Evolutionary conservation across 2,113 vertebrate genomes (phyloP).

Genomic region (Melanotaenia duboulayi): DNA sequence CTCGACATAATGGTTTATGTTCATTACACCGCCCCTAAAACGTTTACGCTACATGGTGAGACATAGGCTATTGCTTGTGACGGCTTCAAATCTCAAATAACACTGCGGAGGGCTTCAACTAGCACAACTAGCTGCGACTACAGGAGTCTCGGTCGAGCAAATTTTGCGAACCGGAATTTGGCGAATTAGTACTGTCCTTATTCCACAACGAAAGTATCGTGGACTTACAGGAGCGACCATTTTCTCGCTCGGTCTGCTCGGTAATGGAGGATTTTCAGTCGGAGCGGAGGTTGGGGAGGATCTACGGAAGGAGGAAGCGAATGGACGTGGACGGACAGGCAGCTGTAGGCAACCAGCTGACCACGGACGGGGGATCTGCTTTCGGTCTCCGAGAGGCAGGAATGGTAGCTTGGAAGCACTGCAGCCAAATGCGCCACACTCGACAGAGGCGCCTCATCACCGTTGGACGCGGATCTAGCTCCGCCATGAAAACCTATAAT

Average conservation of each 20-base stretch:
- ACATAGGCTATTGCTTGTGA: conserved; percentile 84
- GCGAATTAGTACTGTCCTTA: conserved; percentile 47
- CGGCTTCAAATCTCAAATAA: conserved; percentile 88
- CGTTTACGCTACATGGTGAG: conserved; percentile 85
- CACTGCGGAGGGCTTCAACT: conserved; percentile 79
- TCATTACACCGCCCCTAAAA: conserved; percentile 87
- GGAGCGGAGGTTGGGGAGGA: conserved; percentile 80
- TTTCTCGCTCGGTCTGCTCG: conserved; percentile 63
- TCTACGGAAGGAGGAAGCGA: conserved; percentile 84
- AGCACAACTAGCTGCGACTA: conserved; percentile 67
- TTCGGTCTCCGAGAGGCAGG: conserved; percentile 81
- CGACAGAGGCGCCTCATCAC: conserved; percentile 77
- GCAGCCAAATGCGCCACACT: conserved; percentile 84
- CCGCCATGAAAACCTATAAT: conserved; percentile 70
- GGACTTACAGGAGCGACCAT: conserved; percentile 67
- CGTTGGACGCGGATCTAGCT: conserved; percentile 73
- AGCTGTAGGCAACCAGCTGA: conserved; percentile 87
- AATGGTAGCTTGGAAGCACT: conserved; percentile 81
- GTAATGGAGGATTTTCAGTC: conserved; percentile 79
- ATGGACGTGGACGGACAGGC: conserved; percentile 78
- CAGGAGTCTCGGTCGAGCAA: conserved; percentile 56
- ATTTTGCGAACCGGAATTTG: conserved; percentile 57
- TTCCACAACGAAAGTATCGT: conserved; percentile 47
- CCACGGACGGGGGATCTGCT: conserved; percentile 83
- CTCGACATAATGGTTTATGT: conserved; percentile 82